These are phyloP conservation scores for Zaprionus tsacasi DNA, from an alignment of 1,140 invertebrate species.

Conservation along the genomic window DNA sequence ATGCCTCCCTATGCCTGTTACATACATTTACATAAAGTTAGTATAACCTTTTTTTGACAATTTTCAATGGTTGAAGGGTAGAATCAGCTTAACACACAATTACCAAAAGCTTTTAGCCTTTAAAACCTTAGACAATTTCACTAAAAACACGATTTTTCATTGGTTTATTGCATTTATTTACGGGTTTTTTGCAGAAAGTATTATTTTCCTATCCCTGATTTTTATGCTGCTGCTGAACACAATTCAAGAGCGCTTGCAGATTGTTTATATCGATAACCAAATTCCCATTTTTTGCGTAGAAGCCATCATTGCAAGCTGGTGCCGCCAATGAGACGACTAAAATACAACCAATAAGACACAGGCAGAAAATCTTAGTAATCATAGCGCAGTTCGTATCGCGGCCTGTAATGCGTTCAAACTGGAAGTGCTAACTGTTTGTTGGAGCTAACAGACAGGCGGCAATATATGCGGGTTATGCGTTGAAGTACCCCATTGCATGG, in stretches of 20 bases:
- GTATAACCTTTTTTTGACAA: too few species aligned
- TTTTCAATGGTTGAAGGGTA: too few species aligned
- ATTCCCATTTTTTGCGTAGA: conserved; percentile 46
- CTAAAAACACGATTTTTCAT: too few species aligned
- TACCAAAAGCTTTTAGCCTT: too few species aligned
- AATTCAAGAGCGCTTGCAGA: conserved; percentile 24
- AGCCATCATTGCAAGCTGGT: conserved; percentile 42
- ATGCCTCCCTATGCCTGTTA: too few species aligned
- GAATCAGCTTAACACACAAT: too few species aligned
- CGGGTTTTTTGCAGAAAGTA: background rate
- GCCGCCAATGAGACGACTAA: conserved; percentile 19
- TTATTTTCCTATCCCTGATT: conserved; percentile 39
- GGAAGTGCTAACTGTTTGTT: conserved; percentile 33
- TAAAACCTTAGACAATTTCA: too few species aligned
- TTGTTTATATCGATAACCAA: conserved; percentile 46
- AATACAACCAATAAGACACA: conserved; percentile 25
- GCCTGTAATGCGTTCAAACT: background rate
- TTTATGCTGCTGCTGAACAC: conserved; percentile 40
- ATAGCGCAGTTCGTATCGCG: conserved; percentile 25
- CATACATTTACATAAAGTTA: too few species aligned
- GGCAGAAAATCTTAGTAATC: conserved; percentile 15
- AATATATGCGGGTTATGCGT: conserved; percentile 47
- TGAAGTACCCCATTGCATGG: conserved; percentile 27
- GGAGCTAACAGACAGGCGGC: background rate
- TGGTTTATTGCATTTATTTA: background rate